A percentile compares a stretch with the other conserved stretches of the same genome.
These are phyloP conservation scores for Microctonus brassicae DNA, from an alignment of 2,888 invertebrate genomes.

Conservation along the genomic window DNA sequence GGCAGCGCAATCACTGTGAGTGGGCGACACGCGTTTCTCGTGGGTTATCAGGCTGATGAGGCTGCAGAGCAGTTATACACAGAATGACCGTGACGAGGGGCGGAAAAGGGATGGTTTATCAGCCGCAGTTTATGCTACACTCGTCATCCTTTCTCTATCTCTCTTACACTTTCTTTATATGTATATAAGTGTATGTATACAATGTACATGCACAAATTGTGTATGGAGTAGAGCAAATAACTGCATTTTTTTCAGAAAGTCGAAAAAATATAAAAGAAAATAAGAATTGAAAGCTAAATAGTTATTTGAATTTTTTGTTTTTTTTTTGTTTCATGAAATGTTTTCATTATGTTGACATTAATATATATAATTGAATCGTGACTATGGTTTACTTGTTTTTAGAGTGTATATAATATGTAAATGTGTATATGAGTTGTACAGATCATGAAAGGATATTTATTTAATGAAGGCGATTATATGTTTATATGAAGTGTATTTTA, in stretches of 20 bases:
- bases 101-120: constrained; percentile 50
- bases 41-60: constrained; percentile 67
- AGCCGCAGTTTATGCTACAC: constrained; percentile 48
- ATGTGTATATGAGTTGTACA: background rate
- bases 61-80: constrained; percentile 41
- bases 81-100: constrained; percentile 46
- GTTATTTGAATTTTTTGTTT: background rate
- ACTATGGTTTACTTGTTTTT: background rate
- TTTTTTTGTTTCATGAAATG: background rate
- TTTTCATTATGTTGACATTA: background rate
- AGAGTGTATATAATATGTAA: background rate
- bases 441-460: background rate
- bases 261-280: background rate
- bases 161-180: too few species aligned
- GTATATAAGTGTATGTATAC: background rate
- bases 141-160: constrained; percentile 32
- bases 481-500: background rate
- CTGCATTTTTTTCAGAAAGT: too few species aligned
- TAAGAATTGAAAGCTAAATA: background rate
- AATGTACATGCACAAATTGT: too few species aligned
- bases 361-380: background rate
- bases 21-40: constrained; percentile 66
- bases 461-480: background rate
- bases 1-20: constrained; percentile 67
- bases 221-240: too few species aligned